Evolutionary conservation across 2,797 vertebrate genomes (phyloP).

Genomic region (Hafferia zeledoni): DNA sequence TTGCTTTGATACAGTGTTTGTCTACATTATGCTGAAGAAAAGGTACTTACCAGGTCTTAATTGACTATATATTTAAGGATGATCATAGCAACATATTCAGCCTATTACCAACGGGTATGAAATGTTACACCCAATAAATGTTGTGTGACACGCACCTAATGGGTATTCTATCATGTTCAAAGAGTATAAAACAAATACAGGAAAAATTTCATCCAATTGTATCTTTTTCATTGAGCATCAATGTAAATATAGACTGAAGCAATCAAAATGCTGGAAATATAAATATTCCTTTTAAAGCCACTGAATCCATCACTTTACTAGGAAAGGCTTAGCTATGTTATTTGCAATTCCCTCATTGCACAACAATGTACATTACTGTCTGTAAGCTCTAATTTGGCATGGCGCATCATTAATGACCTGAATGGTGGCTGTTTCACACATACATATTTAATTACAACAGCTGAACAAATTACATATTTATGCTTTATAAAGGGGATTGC

Average conservation of each 20-base stretch:
- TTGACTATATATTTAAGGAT: conserved; percentile 68
- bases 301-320: conserved; percentile 78
- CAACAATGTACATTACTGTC: conserved; percentile 86
- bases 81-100: conserved; percentile 63
- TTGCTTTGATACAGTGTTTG: conserved; percentile 56
- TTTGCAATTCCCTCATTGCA: conserved; percentile 84
- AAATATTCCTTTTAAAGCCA: conserved; percentile 81
- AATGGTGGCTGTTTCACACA: conserved; percentile 93
- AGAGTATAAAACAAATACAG: conserved; percentile 74
- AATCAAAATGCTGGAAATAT: conserved; percentile 80
- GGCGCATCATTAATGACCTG: conserved; percentile 92
- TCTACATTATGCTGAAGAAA: conserved; percentile 55
- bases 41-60: conserved; percentile 61
- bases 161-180: conserved; percentile 71
- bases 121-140: conserved; percentile 74
- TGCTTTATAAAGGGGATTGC: conserved; percentile 93
- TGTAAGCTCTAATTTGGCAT: conserved; percentile 89
- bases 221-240: conserved; percentile 70
- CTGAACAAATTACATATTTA: conserved; percentile 99
- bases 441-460: conserved; percentile 99
- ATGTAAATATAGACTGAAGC: conserved; percentile 77
- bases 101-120: conserved; percentile 63
- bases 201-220: conserved; percentile 69
- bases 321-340: conserved; percentile 81
- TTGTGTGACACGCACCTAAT: conserved; percentile 66